phyloP scores from a whole-genome alignment of 2,113 vertebrate species.

The Cephalopholis sonnerati region DNA sequence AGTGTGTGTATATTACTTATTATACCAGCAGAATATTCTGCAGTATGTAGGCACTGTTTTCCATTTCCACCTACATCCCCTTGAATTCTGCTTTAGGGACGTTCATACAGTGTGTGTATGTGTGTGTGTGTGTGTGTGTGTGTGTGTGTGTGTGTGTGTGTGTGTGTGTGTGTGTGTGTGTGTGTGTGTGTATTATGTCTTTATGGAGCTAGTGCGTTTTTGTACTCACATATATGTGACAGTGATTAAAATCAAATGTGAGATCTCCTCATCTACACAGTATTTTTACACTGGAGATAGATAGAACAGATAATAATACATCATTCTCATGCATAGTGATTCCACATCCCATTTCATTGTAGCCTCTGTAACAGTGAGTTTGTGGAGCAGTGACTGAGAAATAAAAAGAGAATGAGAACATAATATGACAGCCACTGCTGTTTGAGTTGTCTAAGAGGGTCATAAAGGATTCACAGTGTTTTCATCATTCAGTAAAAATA shows the following conservation, averaged over 20 bases:
- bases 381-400: not conserved
- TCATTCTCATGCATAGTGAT: not conserved
- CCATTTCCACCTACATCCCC: not conserved
- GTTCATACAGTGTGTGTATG: too few species aligned
- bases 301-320: not conserved
- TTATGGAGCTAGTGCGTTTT: not conserved
- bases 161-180: too few species aligned
- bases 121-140: too few species aligned
- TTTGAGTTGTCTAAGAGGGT: not conserved
- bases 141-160: not conserved
- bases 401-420: not conserved
- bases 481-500: not conserved
- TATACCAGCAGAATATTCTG: not conserved
- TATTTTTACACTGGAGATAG: not conserved
- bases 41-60: constrained; percentile 1
- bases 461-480: not conserved
- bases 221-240: not conserved
- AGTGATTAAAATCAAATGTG: not conserved
- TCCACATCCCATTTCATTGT: not conserved
- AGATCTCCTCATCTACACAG: not conserved
- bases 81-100: not conserved
- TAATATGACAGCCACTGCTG: not conserved
- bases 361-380: not conserved
- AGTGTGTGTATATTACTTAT: too few species aligned
- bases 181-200: not conserved